Percentiles rank a stretch among this genome's conserved stretches.
Evolutionary conservation across 2,113 vertebrate species (phyloP).

Genomic region (Rhea pennata): DNA sequence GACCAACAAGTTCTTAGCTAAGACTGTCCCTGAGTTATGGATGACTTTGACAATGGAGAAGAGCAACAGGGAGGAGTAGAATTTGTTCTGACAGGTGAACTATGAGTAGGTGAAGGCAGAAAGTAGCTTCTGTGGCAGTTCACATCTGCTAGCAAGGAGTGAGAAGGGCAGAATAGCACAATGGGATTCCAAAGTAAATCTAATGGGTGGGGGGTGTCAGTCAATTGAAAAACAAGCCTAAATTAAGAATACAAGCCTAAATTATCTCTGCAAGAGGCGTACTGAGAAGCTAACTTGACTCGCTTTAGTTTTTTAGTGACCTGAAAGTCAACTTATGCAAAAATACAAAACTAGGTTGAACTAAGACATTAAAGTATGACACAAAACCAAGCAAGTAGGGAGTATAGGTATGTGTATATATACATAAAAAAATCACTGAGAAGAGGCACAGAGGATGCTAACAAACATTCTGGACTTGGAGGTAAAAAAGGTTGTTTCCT

Average conservation of each 20-base stretch:
- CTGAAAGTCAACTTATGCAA: neutral
- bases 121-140: neutral
- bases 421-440: neutral
- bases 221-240: neutral
- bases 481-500: neutral
- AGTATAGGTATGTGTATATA: fast-evolving
- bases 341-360: neutral
- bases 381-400: neutral
- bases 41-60: neutral
- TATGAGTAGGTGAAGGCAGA: neutral
- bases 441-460: neutral
- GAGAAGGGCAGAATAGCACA: neutral
- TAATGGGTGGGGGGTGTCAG: fast-evolving
- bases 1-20: neutral
- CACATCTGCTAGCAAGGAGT: neutral
- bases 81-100: neutral
- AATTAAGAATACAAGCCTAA: neutral
- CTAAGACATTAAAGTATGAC: neutral
- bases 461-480: neutral
- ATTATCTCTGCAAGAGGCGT: neutral
- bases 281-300: neutral
- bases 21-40: neutral
- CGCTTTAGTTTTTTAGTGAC: neutral
- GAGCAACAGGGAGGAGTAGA: neutral
- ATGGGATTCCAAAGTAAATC: neutral